Base-by-base conservation (phyloP, 2,797 vertebrate genomes). In the Argentina silus region DNA sequence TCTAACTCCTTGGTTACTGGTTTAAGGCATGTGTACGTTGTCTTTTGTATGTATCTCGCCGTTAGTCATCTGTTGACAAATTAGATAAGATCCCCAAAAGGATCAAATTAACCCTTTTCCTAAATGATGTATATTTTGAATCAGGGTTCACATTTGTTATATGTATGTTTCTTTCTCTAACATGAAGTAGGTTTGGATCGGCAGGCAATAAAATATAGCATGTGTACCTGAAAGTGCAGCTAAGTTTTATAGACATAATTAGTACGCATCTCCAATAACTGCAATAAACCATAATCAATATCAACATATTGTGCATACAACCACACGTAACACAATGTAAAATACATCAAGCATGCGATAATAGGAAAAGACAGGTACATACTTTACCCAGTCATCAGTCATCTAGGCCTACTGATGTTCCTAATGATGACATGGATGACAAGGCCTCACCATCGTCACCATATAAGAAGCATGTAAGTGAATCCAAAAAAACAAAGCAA, bases 341-440 rank as follows among this genome's bases (percentile, higher is more conserved):
- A 65, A 69, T 15, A 51, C 88, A 84, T 88, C 86, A 86, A 81
- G 50, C 86, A 81, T 88, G 87, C 85, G 80, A 1, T 62, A 9
- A 64, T 57, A 66, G 27, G 59, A 2, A 23, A 61, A 12, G 6
- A 61, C 59, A 6, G 59, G 27, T 61, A 61, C 59, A 7, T 5
- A 60, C 36, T 60, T 27, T 12, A 60, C 23, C 11, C 21, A n/a
- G n/a, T n/a, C n/a, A n/a, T n/a, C 3, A 27, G n/a, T 36, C 50
- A 53, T 53, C 14, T 11, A 27, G 27, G 57, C 36, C 23, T 27
- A 59, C 21, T 12, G 57, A 60, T 60, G 23, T 60, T 60, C 57
- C 21, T 61, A 61, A 27, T 36, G 23, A 27, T 42, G 59, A 15
- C 3, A 8, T 17, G 6, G 51, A n/a, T 17, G 50, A 12, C 12